These are phyloP conservation scores for Anabacerthia variegaticeps DNA, from an alignment of 2,797 vertebrate genomes.

Conservation along the genomic window DNA sequence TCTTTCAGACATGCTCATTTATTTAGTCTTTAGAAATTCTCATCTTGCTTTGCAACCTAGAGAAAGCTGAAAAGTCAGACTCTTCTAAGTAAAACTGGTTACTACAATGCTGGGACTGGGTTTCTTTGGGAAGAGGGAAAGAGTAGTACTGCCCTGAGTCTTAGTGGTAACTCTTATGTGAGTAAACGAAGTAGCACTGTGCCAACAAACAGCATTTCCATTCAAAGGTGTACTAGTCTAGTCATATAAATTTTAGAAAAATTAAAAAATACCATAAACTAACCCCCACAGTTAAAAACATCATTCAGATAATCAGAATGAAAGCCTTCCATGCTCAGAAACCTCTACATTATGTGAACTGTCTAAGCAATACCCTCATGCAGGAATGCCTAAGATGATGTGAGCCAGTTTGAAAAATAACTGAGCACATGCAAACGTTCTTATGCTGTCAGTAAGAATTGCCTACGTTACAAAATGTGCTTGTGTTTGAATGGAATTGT, in stretches of 20 bases:
- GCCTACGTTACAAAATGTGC: slow-evolving; percentile 69
- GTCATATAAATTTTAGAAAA: neutral
- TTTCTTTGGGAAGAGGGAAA: neutral
- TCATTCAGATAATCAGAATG: neutral
- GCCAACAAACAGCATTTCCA: neutral
- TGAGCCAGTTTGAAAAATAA: neutral
- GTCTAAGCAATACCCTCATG: neutral
- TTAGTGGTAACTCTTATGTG: neutral
- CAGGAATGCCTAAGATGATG: neutral
- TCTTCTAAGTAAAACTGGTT: neutral
- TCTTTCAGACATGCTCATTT: neutral
- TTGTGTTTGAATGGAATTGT: slow-evolving; percentile 51
- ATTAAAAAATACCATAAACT: neutral
- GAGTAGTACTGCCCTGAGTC: neutral
- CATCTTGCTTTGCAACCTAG: neutral
- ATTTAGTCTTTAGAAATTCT: neutral
- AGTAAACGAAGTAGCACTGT: neutral
- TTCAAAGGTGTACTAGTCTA: neutral
- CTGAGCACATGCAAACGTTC: neutral
- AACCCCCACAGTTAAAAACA: neutral
- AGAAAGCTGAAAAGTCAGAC: neutral
- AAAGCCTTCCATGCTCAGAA: neutral
- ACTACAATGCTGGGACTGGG: rapidly evolving
- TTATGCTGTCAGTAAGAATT: slow-evolving; percentile 62
- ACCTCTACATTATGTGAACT: neutral